Evolutionary conservation across 2,113 vertebrate species (phyloP).

Genomic region (Hippocampus comes): DNA sequence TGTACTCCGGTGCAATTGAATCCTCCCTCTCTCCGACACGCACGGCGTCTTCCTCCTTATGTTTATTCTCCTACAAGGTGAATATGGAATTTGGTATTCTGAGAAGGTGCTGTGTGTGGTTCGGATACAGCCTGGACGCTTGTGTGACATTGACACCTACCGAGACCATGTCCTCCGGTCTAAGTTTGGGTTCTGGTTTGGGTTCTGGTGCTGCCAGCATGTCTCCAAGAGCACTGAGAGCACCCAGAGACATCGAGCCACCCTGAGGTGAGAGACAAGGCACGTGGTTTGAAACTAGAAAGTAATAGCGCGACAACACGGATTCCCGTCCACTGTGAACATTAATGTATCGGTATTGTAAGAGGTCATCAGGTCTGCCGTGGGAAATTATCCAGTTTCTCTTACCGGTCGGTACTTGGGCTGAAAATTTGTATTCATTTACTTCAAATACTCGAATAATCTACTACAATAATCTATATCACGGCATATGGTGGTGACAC

Average conservation of each 20-base stretch:
- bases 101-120: neutral
- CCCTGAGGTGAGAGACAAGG: conserved; percentile 32
- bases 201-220: conserved; percentile 40
- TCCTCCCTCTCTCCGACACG: conserved; percentile 65
- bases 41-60: conserved; percentile 56
- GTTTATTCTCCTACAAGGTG: conserved; percentile 51
- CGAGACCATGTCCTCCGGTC: conserved; percentile 5
- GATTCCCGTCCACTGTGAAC: too few relatives aligned
- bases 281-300: neutral
- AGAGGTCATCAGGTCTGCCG: too few relatives aligned
- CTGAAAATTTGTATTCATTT: too few relatives aligned
- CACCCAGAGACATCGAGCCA: conserved; percentile 52
- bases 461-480: too few relatives aligned
- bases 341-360: too few relatives aligned
- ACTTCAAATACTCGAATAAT: too few relatives aligned
- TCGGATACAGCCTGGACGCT: neutral
- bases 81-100: neutral
- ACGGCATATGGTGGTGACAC: too few relatives aligned
- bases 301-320: too few relatives aligned
- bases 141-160: neutral
- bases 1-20: conserved; percentile 60
- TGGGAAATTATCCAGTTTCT: too few relatives aligned
- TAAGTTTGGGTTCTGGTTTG: conserved; percentile 34
- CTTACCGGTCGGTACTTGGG: too few relatives aligned
- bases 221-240: conserved; percentile 56